Base-by-base conservation (phyloP, 2,113 vertebrate genomes). In the Spheniscus mendiculus region DNA sequence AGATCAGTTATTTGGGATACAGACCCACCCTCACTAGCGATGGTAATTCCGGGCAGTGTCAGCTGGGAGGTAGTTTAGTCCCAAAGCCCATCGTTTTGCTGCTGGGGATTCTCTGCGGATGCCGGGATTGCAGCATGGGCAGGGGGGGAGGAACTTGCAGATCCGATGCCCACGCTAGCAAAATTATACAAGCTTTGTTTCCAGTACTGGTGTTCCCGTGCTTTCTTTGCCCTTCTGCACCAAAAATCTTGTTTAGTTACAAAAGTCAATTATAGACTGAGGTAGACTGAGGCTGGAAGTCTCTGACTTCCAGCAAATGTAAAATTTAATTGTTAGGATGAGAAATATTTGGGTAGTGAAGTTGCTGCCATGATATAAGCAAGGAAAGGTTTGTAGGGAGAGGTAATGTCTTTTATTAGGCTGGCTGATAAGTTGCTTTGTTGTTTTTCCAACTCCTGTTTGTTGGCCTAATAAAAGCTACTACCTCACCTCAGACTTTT, bases 361-460 rank as follows among this genome's bases (percentile, higher is more conserved):
- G 80, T 65, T 85, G 83, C 47, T 96, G 62, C 62, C 22, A 1
- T 73, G 40, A 36, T 61, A n/a, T 13, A 82, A 89, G 65, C 32
- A 53, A 91, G 74, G 78, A 49, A 62, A 45, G 36, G 45, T 90
- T 95, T 85, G 27, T 38, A 83, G 62, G 29, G 44, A 95, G 87
- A 93, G 78, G 70, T 91, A 96, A 85, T 91, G 49, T 63, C 82
- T 96, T 96, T 93, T 89, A 90, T 83, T 77, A 94, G 78, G n/a
- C 45, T 93, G 44, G n/a, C 32, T 97, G 82, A 32, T 87, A 89
- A 87, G 25, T 87, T 79, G 58, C 87, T 91, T 40, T 83, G 42
- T 90, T 96, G 89, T 83, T 94, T 91, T 90, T 91, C 87, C 70
- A 53, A 0, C 65, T 90, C 36, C 66, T 83, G 15, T 80, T 90